Base-by-base conservation (phyloP, 2,888 invertebrate genomes). In the Cosmia trapezina region DNA sequence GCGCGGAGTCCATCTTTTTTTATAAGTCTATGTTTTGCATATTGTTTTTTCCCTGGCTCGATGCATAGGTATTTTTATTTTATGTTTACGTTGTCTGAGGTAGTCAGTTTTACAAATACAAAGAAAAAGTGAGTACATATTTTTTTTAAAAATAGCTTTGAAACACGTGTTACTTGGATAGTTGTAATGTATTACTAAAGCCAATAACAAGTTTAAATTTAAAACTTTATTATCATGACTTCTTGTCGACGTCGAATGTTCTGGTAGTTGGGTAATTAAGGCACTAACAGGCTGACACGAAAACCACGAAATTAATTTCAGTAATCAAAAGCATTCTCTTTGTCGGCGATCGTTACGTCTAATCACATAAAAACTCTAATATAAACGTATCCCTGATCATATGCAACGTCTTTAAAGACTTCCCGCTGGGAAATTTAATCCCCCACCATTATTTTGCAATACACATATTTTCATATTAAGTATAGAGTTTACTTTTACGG, bases 381-480 rank as follows among this genome's bases (percentile, higher is more conserved):
- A 80, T 83, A 82, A 83, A 80, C 37, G 70, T 81, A 72, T 74
- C 17, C 78, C 73, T 76, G 72, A 84, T 80, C 80, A 73, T 70
- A 73, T 80, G 73, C 56, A 73, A 79, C 79, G 60, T 78, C 75
- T 77, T 80, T 79, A 79, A 81, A 73, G 73, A 73, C 74, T 76
- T 73, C 89, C 89, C 86, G 88, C 91, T 87, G 90, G 67, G 88
- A 87, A 82, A 72, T 87, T 86, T 83, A 87, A 85, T 82, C 66
- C 72, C 63, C 77, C 68, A 76, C 79, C 83, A 90, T 89, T 87
- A 89, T 86, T 86, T 86, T 70, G 80, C 85, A 83, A 83, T 60
- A 12, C 43, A 67, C 53, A 67, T 75, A 76, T 64, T 71, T 67
- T 65, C 33, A 51, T 66, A n/a, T n/a, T n/a, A 68, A 62, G 47